A percentile compares a stretch with the other conserved stretches of the same genome.
These are phyloP conservation scores for Eriocheir sinensis DNA, from an alignment of 1,140 invertebrate species.

Conservation along the genomic window DNA sequence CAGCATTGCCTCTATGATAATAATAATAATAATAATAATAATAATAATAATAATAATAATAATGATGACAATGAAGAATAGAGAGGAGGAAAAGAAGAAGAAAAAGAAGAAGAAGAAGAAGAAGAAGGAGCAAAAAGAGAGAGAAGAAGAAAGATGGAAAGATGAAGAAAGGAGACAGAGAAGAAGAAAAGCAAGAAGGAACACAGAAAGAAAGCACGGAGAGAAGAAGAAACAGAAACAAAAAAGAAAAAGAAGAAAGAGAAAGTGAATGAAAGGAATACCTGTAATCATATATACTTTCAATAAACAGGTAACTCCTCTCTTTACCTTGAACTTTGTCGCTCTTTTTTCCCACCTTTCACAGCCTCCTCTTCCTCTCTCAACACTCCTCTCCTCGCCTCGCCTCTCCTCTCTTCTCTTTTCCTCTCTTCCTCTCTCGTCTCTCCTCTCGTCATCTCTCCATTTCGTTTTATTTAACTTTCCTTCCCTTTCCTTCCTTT, in stretches of 20 bases:
- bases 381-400: not conserved
- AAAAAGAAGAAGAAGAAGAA: not conserved
- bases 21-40: too few species aligned
- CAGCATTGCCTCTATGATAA: too few species aligned
- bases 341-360: too few species aligned
- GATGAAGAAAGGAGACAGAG: not conserved
- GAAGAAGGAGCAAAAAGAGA: not conserved
- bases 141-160: not conserved
- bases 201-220: not conserved
- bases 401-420: not conserved
- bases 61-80: too few species aligned
- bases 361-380: too few species aligned
- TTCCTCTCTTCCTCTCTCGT: not conserved
- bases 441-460: not conserved
- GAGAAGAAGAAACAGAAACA: not conserved
- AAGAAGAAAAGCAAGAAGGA: not conserved
- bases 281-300: too few species aligned
- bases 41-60: too few species aligned
- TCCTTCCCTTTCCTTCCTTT: not conserved
- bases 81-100: too few species aligned
- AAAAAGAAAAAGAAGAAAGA: not conserved
- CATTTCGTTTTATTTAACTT: not conserved
- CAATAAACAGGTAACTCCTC: not conserved
- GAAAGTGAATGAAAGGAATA: not conserved
- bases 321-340: not conserved